Evolutionary conservation across 30 jellyfish, hydroid and myxozoan species (phyloP).

Genomic region (Rhopilema esculentum): DNA sequence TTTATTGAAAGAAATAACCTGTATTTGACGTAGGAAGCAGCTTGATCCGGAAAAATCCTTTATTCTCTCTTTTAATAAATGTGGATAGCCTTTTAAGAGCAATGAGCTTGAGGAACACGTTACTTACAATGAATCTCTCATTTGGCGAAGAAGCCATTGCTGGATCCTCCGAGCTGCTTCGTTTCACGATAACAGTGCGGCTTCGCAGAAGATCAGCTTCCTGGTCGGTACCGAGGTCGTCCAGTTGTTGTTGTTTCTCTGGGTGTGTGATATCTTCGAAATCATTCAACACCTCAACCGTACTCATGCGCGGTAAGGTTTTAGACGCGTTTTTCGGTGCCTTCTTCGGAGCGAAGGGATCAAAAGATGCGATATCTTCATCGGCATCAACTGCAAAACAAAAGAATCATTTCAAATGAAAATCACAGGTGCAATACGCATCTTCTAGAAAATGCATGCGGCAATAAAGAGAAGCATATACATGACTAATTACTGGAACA

Average conservation of each 20-base stretch:
- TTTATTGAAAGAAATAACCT: too few relatives aligned
- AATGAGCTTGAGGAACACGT: not conserved
- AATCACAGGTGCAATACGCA: not conserved
- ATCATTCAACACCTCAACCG: slow-evolving; percentile 26
- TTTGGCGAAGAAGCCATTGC: slow-evolving; percentile 21
- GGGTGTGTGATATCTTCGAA: slow-evolving; percentile 40
- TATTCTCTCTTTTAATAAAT: too few relatives aligned
- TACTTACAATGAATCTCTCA: not conserved
- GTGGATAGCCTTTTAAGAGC: too few relatives aligned
- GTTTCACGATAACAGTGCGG: slow-evolving; percentile 18
- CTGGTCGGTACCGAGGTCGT: slow-evolving; percentile 4
- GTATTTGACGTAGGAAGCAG: too few relatives aligned
- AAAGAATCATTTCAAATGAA: not conserved
- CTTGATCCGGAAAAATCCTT: too few relatives aligned
- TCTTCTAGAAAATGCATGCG: not conserved
- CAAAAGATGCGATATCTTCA: slow-evolving; percentile 84
- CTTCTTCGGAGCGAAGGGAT: slow-evolving; percentile 83
- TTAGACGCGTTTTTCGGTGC: slow-evolving; percentile 2
- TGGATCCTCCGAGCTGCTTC: slow-evolving; percentile 57
- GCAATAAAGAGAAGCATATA: not conserved
- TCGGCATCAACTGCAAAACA: slow-evolving; percentile 86
- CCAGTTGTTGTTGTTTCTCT: not conserved
- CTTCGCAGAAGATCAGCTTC: slow-evolving; percentile 31
- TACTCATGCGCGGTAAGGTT: slow-evolving; percentile 32
- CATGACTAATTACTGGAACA: too few relatives aligned